Conservation (phyloP, 2,888 invertebrate genomes). For the Apodemia hepburni region DNA sequence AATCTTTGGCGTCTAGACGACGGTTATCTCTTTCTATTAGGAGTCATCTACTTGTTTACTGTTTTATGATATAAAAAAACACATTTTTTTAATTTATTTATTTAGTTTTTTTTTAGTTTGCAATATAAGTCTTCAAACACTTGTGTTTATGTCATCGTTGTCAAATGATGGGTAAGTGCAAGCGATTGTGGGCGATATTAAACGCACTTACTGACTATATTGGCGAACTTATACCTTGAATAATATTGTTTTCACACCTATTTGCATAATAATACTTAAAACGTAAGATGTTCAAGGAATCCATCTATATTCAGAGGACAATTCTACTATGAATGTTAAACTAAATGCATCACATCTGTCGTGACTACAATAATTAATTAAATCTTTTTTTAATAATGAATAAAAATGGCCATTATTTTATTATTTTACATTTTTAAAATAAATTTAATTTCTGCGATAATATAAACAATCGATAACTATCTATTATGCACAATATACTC, state of each 20-base stretch:
- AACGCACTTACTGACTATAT: not conserved
- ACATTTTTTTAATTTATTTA: not conserved
- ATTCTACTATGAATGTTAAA: not conserved
- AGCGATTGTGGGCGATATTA: not conserved
- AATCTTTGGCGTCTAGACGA: no score
- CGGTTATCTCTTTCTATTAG: no score
- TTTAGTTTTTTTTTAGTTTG: not conserved
- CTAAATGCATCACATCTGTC: not conserved
- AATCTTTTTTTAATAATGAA: no score
- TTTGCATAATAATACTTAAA: conserved; percentile 3
- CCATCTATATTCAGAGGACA: not conserved
- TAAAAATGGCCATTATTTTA: no score
- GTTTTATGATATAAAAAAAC: not conserved
- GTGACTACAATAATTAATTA: no score
- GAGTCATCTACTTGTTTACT: no score
- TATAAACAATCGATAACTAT: no score
- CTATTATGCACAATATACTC: no score
- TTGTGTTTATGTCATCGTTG: conserved; percentile 3
- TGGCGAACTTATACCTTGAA: not conserved
- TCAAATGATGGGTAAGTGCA: not conserved
- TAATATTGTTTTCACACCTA: not conserved
- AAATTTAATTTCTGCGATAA: no score
- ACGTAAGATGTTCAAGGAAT: not conserved
- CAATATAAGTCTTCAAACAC: not conserved
- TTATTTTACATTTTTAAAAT: no score